A percentile compares a stretch with the other conserved stretches of the same genome.
Conservation (phyloP, 2,888 invertebrate species). For the Drosophila subsilvestris region DNA sequence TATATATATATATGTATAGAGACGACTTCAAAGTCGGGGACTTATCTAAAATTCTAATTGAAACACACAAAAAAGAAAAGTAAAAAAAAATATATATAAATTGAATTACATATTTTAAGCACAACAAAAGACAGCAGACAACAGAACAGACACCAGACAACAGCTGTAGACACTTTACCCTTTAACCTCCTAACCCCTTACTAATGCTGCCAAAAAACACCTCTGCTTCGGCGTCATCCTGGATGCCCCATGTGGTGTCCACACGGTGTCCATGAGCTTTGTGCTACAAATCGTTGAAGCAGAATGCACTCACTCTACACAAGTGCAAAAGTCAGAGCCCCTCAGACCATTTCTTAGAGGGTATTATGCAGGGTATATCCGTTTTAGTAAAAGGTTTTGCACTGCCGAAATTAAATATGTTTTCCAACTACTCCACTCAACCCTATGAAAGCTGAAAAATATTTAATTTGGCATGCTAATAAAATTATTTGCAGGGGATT, state of each 20-base stretch:
- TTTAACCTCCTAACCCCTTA: constrained; percentile 28
- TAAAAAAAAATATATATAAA: constrained; percentile 62
- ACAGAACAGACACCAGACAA: constrained; percentile 13
- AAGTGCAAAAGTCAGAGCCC: neutral
- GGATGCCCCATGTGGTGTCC: constrained; percentile 36
- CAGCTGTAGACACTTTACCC: constrained; percentile 12
- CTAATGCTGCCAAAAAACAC: constrained; percentile 34
- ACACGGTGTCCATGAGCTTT: neutral
- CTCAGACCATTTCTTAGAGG: neutral
- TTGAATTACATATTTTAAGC: constrained; percentile 79
- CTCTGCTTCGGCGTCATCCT: constrained; percentile 36
- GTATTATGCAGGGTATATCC: neutral
- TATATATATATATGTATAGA: no score
- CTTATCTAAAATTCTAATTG: constrained; percentile 80
- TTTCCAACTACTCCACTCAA: no score
- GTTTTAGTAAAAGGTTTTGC: neutral
- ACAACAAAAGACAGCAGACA: constrained; percentile 44
- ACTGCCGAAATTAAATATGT: no score
- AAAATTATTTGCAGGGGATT: no score
- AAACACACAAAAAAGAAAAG: constrained; percentile 47
- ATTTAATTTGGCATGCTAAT: no score
- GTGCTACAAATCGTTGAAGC: neutral
- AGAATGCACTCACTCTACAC: neutral
- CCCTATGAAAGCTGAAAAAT: no score
- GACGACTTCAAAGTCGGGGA: constrained; percentile 56